Percentiles rank a stretch among this genome's conserved stretches.
phyloP scores from a whole-genome alignment of 2,113 vertebrate genomes.

The Kobus ellipsiprymnus region DNA sequence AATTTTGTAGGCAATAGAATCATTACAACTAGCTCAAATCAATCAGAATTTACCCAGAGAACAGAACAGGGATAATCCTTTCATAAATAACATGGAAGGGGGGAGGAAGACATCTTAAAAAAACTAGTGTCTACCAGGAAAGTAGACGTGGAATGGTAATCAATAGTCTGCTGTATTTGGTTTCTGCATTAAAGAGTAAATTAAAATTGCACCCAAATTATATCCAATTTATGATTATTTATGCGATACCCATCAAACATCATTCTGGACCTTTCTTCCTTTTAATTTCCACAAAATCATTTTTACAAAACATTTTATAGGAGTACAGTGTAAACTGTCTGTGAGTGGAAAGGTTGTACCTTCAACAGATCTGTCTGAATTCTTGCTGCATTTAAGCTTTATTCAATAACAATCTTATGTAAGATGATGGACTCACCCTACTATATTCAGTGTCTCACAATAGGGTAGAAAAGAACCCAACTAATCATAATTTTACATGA shows the following conservation, averaged over 20 bases:
- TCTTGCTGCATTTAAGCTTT: background rate
- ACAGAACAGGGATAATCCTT: background rate
- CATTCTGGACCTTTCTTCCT: background rate
- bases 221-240: background rate
- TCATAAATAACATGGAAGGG: background rate
- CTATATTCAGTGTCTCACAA: background rate
- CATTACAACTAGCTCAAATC: background rate
- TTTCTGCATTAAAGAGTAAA: background rate
- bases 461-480: background rate
- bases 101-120: background rate
- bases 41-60: background rate
- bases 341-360: background rate
- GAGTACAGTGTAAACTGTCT: background rate
- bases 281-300: background rate
- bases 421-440: background rate
- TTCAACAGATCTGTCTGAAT: background rate
- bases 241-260: background rate
- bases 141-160: background rate
- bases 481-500: background rate
- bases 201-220: background rate
- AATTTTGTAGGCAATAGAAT: background rate
- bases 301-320: background rate
- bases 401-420: background rate
- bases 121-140: background rate
- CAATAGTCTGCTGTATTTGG: too few species aligned